These are phyloP conservation scores for Myanophis thanlyinensis DNA, from an alignment of 2,113 vertebrate species.

Conservation along the genomic window DNA sequence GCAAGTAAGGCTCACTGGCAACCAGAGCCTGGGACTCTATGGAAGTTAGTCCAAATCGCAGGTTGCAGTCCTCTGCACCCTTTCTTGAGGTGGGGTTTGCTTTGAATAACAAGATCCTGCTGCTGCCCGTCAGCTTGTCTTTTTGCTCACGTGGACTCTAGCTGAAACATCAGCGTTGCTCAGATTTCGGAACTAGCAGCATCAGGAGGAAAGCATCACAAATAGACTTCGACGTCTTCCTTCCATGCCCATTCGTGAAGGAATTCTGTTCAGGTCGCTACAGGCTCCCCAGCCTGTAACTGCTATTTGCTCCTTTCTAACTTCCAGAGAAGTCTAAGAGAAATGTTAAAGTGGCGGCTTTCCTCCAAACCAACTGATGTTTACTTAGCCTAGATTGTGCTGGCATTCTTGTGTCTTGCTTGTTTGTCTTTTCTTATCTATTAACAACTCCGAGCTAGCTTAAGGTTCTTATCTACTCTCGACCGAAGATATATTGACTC, in stretches of 20 bases:
- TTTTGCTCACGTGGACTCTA: neutral
- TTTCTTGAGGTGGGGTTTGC: neutral
- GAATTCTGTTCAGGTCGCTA: neutral
- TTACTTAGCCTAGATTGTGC: conserved; percentile 47
- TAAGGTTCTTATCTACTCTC: conserved; percentile 2
- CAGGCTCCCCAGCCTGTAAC: neutral
- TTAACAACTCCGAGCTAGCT: conserved; percentile 37
- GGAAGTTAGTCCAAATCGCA: neutral
- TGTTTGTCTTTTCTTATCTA: conserved; percentile 43
- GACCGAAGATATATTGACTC: neutral
- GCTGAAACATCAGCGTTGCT: neutral
- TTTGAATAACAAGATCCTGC: neutral
- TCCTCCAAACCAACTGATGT: conserved; percentile 41
- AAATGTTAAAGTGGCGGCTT: conserved; percentile 7
- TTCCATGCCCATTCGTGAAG: neutral
- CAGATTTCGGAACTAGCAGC: neutral
- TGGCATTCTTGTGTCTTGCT: conserved; percentile 46
- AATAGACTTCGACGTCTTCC: neutral
- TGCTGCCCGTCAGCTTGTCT: neutral
- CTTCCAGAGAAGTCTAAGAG: conserved; percentile 17
- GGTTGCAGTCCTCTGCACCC: neutral
- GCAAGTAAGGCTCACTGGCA: neutral
- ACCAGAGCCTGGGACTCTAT: neutral
- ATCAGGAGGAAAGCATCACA: neutral
- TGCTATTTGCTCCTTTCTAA: neutral